phyloP scores from a whole-genome alignment of 1,140 invertebrate genomes.

The Meteorus sp. region DNA sequence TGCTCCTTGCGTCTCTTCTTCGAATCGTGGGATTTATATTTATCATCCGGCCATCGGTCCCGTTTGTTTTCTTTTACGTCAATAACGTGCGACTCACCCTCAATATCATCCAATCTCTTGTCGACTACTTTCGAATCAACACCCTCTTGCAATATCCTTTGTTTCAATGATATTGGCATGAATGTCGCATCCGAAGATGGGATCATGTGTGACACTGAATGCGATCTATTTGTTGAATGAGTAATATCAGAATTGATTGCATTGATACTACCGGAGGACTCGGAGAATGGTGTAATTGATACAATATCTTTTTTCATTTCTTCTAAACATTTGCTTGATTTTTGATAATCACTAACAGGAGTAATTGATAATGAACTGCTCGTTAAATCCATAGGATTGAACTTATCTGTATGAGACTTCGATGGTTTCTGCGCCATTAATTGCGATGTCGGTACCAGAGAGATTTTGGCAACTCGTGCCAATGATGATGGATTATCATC shows the following conservation, averaged over 20 bases:
- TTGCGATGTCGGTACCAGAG: conserved; percentile 45
- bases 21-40: conserved; percentile 42
- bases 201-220: conserved; percentile 14
- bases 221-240: background rate
- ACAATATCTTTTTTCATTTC: conserved; percentile 51
- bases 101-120: conserved; percentile 31
- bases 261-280: conserved; percentile 24
- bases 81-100: conserved; percentile 32
- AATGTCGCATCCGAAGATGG: conserved; percentile 18
- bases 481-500: conserved; percentile 22
- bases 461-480: conserved; percentile 40
- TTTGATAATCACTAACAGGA: conserved; percentile 51
- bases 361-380: conserved; percentile 52
- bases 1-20: conserved; percentile 43
- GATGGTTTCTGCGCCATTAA: conserved; percentile 41
- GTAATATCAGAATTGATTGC: conserved; percentile 6
- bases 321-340: conserved; percentile 30
- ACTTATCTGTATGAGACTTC: conserved; percentile 41
- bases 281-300: conserved; percentile 48
- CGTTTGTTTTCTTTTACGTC: conserved; percentile 44
- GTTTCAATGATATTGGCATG: conserved; percentile 36
- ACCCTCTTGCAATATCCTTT: conserved; percentile 39
- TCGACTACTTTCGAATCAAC: conserved; percentile 30
- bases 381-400: conserved; percentile 46
- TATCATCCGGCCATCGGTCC: conserved; percentile 42